Base-by-base conservation (phyloP, 2,113 vertebrate species). In the Scomber japonicus region DNA sequence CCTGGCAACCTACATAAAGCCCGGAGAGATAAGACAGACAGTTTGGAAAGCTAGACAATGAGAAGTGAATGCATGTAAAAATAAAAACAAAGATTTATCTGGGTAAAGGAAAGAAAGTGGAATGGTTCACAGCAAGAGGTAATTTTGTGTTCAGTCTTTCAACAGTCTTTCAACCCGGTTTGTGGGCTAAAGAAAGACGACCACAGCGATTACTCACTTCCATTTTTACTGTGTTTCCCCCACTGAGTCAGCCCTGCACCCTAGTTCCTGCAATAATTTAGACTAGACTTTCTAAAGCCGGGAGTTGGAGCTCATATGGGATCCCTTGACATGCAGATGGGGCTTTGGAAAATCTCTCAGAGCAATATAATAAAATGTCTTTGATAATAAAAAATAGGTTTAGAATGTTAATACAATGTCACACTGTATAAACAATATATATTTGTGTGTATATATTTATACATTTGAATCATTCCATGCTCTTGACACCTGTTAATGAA, bases 1-100 rank as follows among this genome's bases (percentile, higher is more conserved):
- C 66, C 72, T 86, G 70, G 90, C 81, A 92, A 81, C 78, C 87
- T 65, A 66, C 88, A 84, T 64, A 83, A 70, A 90, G 75, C 83
- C 82, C 5, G 35, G 31, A 19, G 64, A 82, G 86, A 91, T 82
- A 64, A 91, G 66, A 71, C 67, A 72, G 70, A 24, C 74, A 64
- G 80, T 81, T 82, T 73, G 82, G 51, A 86, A 75, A 83, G 73
- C 66, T 67, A 67, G 86, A 92, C 84, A 91, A 88, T 68, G 67
- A 64, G 45, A 73, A 89, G 56, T 55, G 72, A 80, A 79, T 83
- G 83, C 19, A 45, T 24, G 73, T 40, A 19, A 40, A 65, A 68
- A 74, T 44, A 57, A 72, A 78, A 83, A 82, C 45, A 66, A 75
- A 74, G 78, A 17, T 81, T 86, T 78, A 55, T 82, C 46, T 54